Evolutionary conservation across 2,888 invertebrate species (phyloP).

Genomic region (Noctua pronuba): DNA sequence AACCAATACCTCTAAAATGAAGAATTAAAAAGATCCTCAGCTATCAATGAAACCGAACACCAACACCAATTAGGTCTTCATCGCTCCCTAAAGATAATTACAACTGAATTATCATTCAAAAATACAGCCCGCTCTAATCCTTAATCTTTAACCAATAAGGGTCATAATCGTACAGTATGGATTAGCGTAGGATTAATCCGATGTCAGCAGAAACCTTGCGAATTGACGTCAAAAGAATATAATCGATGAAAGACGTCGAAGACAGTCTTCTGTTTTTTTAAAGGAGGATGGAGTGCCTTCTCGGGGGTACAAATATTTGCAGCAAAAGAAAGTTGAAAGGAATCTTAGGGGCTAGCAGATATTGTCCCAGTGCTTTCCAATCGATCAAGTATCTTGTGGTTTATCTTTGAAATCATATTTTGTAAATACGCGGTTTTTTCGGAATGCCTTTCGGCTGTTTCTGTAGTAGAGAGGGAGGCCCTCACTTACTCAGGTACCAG

Average conservation of each 20-base stretch:
- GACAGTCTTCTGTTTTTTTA: constrained; percentile 19
- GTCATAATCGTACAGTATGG: constrained; percentile 21
- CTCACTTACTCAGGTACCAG: too few species aligned
- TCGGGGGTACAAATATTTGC: constrained; percentile 19
- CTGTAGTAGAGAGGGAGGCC: background rate
- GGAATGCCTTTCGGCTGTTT: background rate
- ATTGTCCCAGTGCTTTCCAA: background rate
- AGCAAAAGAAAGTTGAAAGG: too few species aligned
- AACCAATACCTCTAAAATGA: background rate
- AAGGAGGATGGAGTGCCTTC: background rate
- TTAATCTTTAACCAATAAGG: constrained; percentile 15
- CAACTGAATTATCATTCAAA: constrained; percentile 36
- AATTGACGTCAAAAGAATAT: constrained; percentile 52
- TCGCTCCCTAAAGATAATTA: constrained; percentile 19
- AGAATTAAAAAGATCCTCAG: background rate
- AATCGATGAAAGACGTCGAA: constrained; percentile 47
- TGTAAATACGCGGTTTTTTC: background rate
- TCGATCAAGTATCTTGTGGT: background rate
- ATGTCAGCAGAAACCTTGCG: constrained; percentile 40
- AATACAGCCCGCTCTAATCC: constrained; percentile 11
- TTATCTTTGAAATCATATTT: constrained; percentile 1
- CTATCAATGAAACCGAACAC: constrained; percentile 10
- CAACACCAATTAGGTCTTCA: constrained; percentile 15
- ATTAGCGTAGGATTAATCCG: constrained; percentile 44
- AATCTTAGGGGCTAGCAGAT: background rate